Conservation (phyloP, 2,888 invertebrate genomes). For the Microctonus brassicae region DNA sequence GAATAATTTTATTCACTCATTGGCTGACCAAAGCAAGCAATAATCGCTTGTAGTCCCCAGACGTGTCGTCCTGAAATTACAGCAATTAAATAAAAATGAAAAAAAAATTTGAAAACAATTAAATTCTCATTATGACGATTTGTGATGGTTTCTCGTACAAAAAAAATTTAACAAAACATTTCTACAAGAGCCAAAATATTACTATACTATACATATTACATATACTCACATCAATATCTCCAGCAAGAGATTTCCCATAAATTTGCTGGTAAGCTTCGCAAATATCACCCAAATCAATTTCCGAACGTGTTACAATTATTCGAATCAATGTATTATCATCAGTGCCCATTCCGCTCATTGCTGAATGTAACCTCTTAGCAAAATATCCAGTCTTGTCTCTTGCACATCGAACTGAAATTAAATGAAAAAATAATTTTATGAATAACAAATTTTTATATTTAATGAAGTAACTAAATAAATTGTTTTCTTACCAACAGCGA, state of each 20-base stretch:
- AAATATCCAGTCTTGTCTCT: slow-evolving; percentile 87
- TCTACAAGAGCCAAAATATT: background rate
- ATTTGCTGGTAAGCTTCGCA: slow-evolving; percentile 82
- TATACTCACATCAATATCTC: slow-evolving; percentile 82
- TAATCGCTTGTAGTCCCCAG: slow-evolving; percentile 90
- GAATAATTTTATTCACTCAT: slow-evolving; percentile 31
- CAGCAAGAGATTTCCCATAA: slow-evolving; percentile 83
- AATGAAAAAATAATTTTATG: too few relatives aligned
- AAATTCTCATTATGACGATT: background rate
- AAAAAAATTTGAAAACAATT: slow-evolving; percentile 39
- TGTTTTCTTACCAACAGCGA: slow-evolving; percentile 77
- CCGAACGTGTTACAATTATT: slow-evolving; percentile 84
- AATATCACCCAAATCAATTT: slow-evolving; percentile 89
- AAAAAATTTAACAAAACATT: background rate
- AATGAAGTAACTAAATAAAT: slow-evolving; percentile 1
- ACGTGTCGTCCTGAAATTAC: slow-evolving; percentile 82
- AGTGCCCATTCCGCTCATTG: slow-evolving; percentile 92
- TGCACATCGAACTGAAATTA: slow-evolving; percentile 79
- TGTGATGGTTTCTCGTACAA: slow-evolving; percentile 15
- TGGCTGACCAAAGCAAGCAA: slow-evolving; percentile 78
- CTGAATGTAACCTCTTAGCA: slow-evolving; percentile 86
- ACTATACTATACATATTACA: background rate
- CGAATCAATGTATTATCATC: slow-evolving; percentile 89
- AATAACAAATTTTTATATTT: background rate
- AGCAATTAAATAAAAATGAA: slow-evolving; percentile 42